phyloP scores from a whole-genome alignment of 2,113 vertebrate genomes.

The Struthidea cinerea region DNA sequence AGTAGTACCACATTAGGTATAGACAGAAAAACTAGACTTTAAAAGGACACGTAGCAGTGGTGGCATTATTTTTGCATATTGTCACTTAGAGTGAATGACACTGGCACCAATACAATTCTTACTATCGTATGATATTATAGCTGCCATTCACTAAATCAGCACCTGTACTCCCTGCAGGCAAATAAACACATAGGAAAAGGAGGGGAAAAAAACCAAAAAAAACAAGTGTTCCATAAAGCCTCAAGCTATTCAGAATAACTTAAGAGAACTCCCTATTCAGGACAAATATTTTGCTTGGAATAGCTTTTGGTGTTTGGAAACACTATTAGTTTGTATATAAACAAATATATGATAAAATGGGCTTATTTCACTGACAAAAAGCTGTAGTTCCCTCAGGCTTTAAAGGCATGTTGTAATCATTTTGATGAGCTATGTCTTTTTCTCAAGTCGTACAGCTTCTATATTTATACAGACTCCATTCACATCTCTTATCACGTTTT shows the following conservation, averaged over 20 bases:
- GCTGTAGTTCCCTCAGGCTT: background rate
- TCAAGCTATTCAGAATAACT: background rate
- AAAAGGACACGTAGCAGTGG: rapidly evolving
- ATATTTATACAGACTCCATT: background rate
- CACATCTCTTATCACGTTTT: background rate
- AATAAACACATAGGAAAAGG: background rate
- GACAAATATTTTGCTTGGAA: background rate
- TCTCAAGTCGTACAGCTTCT: background rate
- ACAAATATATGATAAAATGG: background rate
- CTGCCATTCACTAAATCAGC: background rate
- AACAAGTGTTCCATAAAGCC: background rate
- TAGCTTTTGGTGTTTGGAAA: background rate
- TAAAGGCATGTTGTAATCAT: background rate
- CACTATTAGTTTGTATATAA: background rate
- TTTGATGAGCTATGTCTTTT: background rate
- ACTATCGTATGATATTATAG: background rate
- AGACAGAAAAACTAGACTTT: background rate
- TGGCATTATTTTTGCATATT: background rate
- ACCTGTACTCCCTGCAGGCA: background rate
- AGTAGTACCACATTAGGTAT: background rate
- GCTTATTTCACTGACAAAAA: background rate
- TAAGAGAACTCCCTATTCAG: background rate
- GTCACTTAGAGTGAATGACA: background rate
- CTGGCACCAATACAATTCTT: background rate
- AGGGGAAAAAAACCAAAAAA: too few species aligned